Evolutionary conservation across 2,888 invertebrate genomes (phyloP).

Genomic region (Drosophila neutralis): DNA sequence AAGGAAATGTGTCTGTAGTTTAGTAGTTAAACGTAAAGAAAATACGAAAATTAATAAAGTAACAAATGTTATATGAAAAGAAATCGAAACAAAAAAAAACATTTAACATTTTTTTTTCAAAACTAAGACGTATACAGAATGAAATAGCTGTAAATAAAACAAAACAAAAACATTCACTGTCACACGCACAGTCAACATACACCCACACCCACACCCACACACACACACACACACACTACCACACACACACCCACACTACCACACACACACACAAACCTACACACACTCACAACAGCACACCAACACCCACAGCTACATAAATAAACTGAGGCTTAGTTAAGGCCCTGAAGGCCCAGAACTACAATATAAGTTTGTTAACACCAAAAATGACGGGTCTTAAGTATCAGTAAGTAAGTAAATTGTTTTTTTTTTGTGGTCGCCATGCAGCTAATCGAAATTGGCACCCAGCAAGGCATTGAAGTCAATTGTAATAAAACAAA

Average conservation of each 20-base stretch:
- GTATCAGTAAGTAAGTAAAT: constrained; percentile 51
- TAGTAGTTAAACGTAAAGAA: constrained; percentile 64
- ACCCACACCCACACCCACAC: background rate
- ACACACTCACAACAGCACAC: constrained; percentile 4
- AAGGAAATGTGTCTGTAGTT: constrained; percentile 76
- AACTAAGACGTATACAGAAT: constrained; percentile 27
- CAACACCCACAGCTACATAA: constrained; percentile 15
- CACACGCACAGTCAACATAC: constrained; percentile 16
- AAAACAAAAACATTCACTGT: constrained; percentile 25
- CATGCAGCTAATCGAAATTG: constrained; percentile 33
- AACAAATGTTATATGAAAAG: constrained; percentile 30
- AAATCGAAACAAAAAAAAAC: constrained; percentile 3
- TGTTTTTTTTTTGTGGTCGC: constrained; percentile 51
- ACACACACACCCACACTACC: constrained; percentile 4
- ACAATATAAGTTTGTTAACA: constrained; percentile 63
- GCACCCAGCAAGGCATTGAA: constrained; percentile 45
- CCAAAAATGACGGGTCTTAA: constrained; percentile 67
- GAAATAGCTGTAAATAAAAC: constrained; percentile 60
- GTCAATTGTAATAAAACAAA: constrained; percentile 64
- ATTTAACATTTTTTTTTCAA: constrained; percentile 33
- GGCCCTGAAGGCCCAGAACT: constrained; percentile 37
- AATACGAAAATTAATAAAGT: constrained; percentile 14
- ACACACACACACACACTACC: background rate
- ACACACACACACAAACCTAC: constrained; percentile 6
- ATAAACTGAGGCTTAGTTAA: constrained; percentile 35